These are phyloP conservation scores for Dufourea novaeangliae DNA, from an alignment of 1,140 invertebrate genomes.

Conservation along the genomic window DNA sequence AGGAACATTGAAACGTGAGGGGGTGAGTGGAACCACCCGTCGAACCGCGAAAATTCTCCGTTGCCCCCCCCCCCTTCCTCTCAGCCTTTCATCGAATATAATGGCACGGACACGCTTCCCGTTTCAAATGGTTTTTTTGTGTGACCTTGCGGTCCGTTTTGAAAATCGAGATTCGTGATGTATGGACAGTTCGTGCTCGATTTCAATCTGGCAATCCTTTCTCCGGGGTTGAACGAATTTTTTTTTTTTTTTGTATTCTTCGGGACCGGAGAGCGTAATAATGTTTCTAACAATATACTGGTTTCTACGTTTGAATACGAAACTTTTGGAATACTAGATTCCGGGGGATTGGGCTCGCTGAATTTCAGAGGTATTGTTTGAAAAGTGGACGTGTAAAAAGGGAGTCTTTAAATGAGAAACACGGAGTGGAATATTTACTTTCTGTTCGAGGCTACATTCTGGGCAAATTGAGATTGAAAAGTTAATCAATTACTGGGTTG, in stretches of 20 bases:
- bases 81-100: slow-evolving; percentile 37
- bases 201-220: neutral
- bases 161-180: slow-evolving; percentile 19
- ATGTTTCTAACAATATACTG: no score
- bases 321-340: no score
- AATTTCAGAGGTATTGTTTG: neutral
- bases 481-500: no score
- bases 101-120: neutral
- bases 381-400: neutral
- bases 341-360: no score
- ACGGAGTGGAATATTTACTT: no score
- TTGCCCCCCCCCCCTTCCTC: neutral
- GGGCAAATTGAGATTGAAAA: no score
- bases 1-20: slow-evolving; percentile 25
- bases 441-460: no score
- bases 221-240: neutral
- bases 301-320: no score
- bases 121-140: slow-evolving; percentile 1
- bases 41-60: neutral
- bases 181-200: neutral
- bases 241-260: neutral
- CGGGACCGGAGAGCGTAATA: neutral
- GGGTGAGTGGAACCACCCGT: neutral
- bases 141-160: slow-evolving; percentile 8
- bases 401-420: no score